Conservation (phyloP, 2,113 vertebrate genomes). For the Tupaia tana region DNA sequence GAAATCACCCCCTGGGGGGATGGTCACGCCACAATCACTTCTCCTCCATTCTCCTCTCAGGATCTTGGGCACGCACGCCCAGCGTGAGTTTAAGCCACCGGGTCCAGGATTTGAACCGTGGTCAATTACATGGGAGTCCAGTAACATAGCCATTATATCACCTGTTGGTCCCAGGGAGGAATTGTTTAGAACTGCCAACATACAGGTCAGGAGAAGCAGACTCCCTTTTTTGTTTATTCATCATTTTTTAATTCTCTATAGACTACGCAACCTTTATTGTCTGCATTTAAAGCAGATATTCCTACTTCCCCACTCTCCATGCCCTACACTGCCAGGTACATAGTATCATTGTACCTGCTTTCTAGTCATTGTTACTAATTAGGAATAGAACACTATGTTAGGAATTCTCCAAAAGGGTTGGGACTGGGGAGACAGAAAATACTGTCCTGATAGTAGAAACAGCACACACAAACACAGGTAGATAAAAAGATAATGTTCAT, state of each 20-base stretch:
- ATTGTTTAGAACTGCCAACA: slow-evolving; percentile 21
- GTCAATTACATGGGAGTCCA: no score
- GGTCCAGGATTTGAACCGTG: no score
- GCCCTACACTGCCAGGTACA: background rate
- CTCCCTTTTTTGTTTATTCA: background rate
- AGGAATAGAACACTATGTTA: background rate
- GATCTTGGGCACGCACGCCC: no score
- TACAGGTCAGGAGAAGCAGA: background rate
- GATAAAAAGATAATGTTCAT: background rate
- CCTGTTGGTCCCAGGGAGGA: no score
- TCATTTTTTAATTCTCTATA: background rate
- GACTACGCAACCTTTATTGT: background rate
- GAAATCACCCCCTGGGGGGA: no score
- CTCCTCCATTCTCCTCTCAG: no score
- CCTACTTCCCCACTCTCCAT: rapidly evolving
- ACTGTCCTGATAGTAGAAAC: background rate
- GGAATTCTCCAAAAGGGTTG: background rate
- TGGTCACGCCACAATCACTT: no score
- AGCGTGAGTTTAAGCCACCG: no score
- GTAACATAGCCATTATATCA: no score
- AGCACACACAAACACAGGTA: background rate
- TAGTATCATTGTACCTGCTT: background rate
- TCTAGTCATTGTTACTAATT: background rate
- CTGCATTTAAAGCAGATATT: background rate
- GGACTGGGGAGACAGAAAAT: background rate